phyloP scores from a whole-genome alignment of 2,888 invertebrate genomes.

The Microplitis deprimator region DNA sequence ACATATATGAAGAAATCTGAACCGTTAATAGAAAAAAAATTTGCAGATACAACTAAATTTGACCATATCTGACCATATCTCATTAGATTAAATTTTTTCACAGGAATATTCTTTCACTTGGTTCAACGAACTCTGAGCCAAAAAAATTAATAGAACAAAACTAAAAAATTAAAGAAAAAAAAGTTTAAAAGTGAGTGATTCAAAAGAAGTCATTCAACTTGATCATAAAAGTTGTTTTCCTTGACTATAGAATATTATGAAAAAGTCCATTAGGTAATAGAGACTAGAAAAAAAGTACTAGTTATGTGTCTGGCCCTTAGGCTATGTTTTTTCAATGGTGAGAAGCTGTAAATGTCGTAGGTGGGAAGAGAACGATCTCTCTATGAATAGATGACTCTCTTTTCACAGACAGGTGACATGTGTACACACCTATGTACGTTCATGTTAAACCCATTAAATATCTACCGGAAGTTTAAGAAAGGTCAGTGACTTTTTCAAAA shows the following conservation, averaged over 20 bases:
- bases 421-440: slow-evolving; percentile 47
- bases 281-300: slow-evolving; percentile 34
- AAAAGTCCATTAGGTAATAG: slow-evolving; percentile 49
- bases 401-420: slow-evolving; percentile 59
- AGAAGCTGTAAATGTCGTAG: slow-evolving; percentile 17
- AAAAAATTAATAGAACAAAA: background rate
- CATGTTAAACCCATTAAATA: slow-evolving; percentile 39
- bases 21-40: too few species aligned
- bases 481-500: slow-evolving; percentile 38
- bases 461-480: slow-evolving; percentile 31
- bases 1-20: too few species aligned
- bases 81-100: too few species aligned
- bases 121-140: background rate
- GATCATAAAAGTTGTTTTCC: slow-evolving; percentile 24
- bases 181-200: slow-evolving; percentile 5
- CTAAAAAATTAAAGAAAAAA: slow-evolving; percentile 11
- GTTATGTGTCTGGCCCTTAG: slow-evolving; percentile 45
- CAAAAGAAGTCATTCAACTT: slow-evolving; percentile 16
- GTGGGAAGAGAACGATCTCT: slow-evolving; percentile 44
- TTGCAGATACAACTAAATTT: too few species aligned
- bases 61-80: too few species aligned
- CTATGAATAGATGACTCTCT: slow-evolving; percentile 63
- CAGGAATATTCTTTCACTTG: background rate
- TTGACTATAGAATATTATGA: slow-evolving; percentile 30
- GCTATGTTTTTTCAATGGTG: slow-evolving; percentile 44